phyloP scores from a whole-genome alignment of 2,797 vertebrate genomes.

The Cyclura pinguis region DNA sequence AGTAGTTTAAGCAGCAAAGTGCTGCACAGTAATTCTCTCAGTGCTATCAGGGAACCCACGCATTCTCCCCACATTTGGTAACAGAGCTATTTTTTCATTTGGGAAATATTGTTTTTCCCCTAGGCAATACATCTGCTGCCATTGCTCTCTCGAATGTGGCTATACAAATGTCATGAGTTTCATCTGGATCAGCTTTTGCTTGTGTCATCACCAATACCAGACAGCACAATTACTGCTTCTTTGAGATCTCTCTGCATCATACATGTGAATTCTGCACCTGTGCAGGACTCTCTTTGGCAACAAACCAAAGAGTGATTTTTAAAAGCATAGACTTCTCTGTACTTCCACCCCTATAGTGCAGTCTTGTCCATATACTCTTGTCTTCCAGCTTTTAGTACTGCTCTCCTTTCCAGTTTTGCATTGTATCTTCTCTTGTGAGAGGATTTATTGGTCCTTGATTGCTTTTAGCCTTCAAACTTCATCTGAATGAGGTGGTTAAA shows the following conservation, averaged over 20 bases:
- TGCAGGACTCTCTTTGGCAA: background rate
- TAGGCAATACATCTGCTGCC: background rate
- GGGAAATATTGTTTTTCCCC: background rate
- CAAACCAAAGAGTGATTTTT: background rate
- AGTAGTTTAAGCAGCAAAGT: background rate
- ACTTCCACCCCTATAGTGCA: background rate
- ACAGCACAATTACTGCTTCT: background rate
- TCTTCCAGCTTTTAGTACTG: no score
- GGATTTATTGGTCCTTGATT: background rate
- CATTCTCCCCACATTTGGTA: background rate
- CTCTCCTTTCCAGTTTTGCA: no score
- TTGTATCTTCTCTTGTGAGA: no score
- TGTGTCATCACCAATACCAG: background rate
- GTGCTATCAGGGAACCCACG: background rate
- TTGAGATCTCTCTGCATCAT: background rate
- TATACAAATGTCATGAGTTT: background rate
- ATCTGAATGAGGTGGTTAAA: background rate
- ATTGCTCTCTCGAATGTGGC: background rate
- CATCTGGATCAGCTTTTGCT: background rate
- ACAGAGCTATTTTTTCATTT: background rate
- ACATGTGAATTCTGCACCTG: no score
- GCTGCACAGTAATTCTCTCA: background rate
- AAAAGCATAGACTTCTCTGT: background rate
- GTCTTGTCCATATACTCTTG: no score
- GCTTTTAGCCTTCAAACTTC: background rate